phyloP scores from a whole-genome alignment of 1,140 invertebrate species.

The Tachypleus tridentatus region DNA sequence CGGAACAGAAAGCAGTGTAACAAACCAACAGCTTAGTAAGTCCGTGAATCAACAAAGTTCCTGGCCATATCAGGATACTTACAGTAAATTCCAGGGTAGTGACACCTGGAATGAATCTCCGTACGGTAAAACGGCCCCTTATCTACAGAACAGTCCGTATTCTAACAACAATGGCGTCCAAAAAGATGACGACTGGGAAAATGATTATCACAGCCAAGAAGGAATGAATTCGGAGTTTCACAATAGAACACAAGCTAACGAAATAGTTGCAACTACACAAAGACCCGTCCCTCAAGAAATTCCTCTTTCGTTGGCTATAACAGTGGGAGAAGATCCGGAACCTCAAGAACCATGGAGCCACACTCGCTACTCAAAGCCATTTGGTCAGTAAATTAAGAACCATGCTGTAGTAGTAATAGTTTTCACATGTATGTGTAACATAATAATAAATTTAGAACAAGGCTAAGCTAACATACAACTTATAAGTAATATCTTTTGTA shows the following conservation, averaged over 20 bases:
- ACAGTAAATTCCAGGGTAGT: too few species aligned
- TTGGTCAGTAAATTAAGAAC: background rate
- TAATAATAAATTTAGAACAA: background rate
- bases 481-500: background rate
- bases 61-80: too few species aligned
- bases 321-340: constrained; percentile 16
- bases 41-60: too few species aligned
- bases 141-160: too few species aligned
- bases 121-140: too few species aligned
- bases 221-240: too few species aligned
- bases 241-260: constrained; percentile 2
- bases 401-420: background rate
- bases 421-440: background rate
- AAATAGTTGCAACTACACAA: constrained; percentile 13
- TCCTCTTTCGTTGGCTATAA: constrained; percentile 18
- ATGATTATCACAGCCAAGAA: too few species aligned
- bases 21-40: too few species aligned
- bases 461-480: background rate
- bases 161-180: too few species aligned
- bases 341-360: background rate
- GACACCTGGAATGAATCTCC: too few species aligned
- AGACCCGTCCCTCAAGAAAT: constrained; percentile 19
- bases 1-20: too few species aligned
- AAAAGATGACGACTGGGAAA: too few species aligned
- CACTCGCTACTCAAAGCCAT: background rate